Percentiles rank a stretch among this genome's conserved stretches.
phyloP scores from a whole-genome alignment of 2,797 vertebrate species.

The Channallabes apus region DNA sequence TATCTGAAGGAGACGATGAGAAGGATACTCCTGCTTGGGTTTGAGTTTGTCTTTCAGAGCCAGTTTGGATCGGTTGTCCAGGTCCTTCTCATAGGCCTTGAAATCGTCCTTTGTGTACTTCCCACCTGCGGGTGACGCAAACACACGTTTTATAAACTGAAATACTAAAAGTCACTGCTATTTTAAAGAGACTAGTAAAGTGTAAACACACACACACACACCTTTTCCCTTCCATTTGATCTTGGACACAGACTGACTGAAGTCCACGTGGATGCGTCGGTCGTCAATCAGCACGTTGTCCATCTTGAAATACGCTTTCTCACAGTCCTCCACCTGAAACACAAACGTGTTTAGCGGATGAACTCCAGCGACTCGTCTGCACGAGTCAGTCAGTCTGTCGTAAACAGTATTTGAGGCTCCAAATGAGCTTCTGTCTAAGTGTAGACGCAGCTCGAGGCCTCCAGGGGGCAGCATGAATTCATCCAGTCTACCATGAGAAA shows the following conservation, averaged over 20 bases:
- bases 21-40: constrained; percentile 95
- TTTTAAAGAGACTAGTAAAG: background rate
- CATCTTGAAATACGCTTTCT: constrained; percentile 99
- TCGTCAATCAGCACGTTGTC: constrained; percentile 98
- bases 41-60: constrained; percentile 88
- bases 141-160: background rate
- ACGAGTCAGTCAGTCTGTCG: too few species aligned
- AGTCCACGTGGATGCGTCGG: constrained; percentile 94
- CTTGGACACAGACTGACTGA: constrained; percentile 97
- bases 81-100: constrained; percentile 91
- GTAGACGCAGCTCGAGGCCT: background rate
- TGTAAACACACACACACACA: constrained; percentile 51
- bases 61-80: constrained; percentile 82
- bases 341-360: background rate
- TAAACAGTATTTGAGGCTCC: background rate
- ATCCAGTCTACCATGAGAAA: too few species aligned
- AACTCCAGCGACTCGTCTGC: background rate
- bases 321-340: constrained; percentile 92
- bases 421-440: background rate
- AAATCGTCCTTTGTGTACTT: constrained; percentile 94
- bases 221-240: constrained; percentile 98
- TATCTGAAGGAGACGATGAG: too few species aligned
- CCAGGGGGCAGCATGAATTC: constrained; percentile 15
- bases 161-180: background rate
- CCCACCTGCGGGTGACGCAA: constrained; percentile 74